Evolutionary conservation across 2,797 vertebrate genomes (phyloP), one percentile per base, ranked within the genome.

Genomic region (Gambelia wislizenii): DNA sequence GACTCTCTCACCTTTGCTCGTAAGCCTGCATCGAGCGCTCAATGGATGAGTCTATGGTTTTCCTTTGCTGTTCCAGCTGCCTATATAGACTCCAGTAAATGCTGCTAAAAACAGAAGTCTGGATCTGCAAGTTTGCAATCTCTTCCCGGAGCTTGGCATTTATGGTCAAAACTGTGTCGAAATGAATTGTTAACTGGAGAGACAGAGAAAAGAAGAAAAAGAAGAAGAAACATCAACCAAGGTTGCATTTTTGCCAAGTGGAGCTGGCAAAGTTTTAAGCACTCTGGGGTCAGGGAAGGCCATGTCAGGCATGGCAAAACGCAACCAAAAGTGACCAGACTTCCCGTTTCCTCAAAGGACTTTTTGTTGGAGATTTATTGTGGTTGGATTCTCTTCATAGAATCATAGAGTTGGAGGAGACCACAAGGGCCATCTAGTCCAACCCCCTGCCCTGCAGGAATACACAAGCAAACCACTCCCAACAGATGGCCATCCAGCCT

Each of bases 61-160:
- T 94, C 83, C 89, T 95, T 86, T 97, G 95, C 49, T 33, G 27
- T 0, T 27, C 33, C 84, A 97, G 84, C 2, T 91, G 91, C 44
- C 22, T 87, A 0, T 52, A 77, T 10, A 97, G 91, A 83, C 95
- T 93, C 75, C 91, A 85, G 83, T 94, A 96, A 39, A 49, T 89
- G 0, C 82, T 74, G 75, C 96, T 96, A 0, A 95, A 96, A 59
- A 92, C 2, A 0, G 92, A 91, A 42, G 96, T 97, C 90, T 92
- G 95, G 1, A 83, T 86, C 12, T 79, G 93, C 6, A 97, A 88
- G 80, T 67, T 91, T n/a, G 94, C 86, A 0, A 95, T 96, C 89
- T 97, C 94, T 13, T 95, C 91, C 61, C 92, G 90, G 69, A 97
- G 95, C n/a, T 90, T 74, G 0, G 72, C 82, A 0, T 97, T 97